phyloP scores from a whole-genome alignment of 1,140 invertebrate genomes.

The Heliconius eleuchia region DNA sequence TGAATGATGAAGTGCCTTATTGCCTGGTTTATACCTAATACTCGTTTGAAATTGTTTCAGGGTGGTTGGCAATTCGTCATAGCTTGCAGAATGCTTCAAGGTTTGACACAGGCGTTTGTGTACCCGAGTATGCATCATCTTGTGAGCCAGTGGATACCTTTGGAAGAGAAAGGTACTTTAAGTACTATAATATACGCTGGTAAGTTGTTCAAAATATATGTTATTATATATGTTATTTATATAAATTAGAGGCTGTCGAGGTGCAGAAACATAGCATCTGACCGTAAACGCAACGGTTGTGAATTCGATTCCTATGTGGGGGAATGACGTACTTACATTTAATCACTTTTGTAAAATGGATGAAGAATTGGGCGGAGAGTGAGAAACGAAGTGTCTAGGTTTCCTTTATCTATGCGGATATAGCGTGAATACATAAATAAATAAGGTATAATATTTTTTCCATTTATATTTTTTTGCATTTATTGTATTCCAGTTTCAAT shows the following conservation, averaged over 20 bases:
- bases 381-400: too few relatives aligned
- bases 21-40: not conserved
- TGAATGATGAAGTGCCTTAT: not conserved
- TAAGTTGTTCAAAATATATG: slow-evolving; percentile 31
- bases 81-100: slow-evolving; percentile 84
- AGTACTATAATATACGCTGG: slow-evolving; percentile 72
- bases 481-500: too few relatives aligned
- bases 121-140: slow-evolving; percentile 87
- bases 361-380: too few relatives aligned
- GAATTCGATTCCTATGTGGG: too few relatives aligned
- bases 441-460: too few relatives aligned
- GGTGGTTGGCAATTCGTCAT: slow-evolving; percentile 82
- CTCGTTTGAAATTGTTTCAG: slow-evolving; percentile 33
- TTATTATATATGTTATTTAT: not conserved
- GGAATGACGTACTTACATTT: too few relatives aligned
- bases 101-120: slow-evolving; percentile 86
- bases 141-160: slow-evolving; percentile 87
- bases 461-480: too few relatives aligned
- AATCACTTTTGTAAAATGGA: too few relatives aligned
- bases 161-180: slow-evolving; percentile 83
- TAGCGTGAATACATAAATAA: too few relatives aligned
- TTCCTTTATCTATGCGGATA: too few relatives aligned
- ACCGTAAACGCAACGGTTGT: too few relatives aligned
- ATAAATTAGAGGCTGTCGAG: not conserved
- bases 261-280: too few relatives aligned